A percentile compares a stretch with the other conserved stretches of the same genome.
Conservation (phyloP, 2,113 vertebrate genomes). For the Xiphophorus maculatus region DNA sequence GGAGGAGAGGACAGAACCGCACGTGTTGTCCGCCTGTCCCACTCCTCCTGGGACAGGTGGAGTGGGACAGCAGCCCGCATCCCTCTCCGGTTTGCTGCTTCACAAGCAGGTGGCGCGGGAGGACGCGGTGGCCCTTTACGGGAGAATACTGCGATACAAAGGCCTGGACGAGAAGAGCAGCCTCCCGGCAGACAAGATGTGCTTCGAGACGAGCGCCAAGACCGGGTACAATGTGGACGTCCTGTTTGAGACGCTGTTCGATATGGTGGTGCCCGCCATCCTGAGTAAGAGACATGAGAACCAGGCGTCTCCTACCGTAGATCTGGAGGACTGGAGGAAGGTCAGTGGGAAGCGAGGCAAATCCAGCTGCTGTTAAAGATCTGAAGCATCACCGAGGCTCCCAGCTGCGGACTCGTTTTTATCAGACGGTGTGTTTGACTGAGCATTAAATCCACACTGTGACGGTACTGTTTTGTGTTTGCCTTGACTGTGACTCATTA, state of each 20-base stretch:
- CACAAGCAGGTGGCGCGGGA: conserved; percentile 84
- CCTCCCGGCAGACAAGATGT: conserved; percentile 90
- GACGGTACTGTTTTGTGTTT: conserved; percentile 30
- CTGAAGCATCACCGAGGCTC: background rate
- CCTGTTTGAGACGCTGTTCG: conserved; percentile 92
- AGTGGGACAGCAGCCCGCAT: conserved; percentile 26
- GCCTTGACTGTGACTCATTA: conserved; percentile 11
- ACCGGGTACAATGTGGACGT: conserved; percentile 91
- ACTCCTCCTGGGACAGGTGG: conserved; percentile 32
- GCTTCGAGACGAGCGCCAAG: conserved; percentile 97
- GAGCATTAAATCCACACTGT: conserved; percentile 31
- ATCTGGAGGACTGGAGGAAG: conserved; percentile 80
- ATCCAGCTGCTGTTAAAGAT: conserved; percentile 62
- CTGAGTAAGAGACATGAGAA: conserved; percentile 84
- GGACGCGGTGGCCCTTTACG: conserved; percentile 88
- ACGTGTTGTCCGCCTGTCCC: conserved; percentile 37
- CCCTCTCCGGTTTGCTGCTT: conserved; percentile 37
- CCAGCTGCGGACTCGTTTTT: conserved; percentile 23
- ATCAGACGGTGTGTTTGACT: conserved; percentile 26
- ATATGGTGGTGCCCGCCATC: conserved; percentile 89
- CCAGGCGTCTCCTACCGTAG: conserved; percentile 81
- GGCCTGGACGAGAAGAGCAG: conserved; percentile 86
- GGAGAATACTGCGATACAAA: conserved; percentile 88
- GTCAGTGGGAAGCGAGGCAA: conserved; percentile 44
- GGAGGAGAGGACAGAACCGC: conserved; percentile 43